These are phyloP conservation scores for Eonycteris spelaea DNA, from an alignment of 2,113 vertebrate species.

Conservation along the genomic window DNA sequence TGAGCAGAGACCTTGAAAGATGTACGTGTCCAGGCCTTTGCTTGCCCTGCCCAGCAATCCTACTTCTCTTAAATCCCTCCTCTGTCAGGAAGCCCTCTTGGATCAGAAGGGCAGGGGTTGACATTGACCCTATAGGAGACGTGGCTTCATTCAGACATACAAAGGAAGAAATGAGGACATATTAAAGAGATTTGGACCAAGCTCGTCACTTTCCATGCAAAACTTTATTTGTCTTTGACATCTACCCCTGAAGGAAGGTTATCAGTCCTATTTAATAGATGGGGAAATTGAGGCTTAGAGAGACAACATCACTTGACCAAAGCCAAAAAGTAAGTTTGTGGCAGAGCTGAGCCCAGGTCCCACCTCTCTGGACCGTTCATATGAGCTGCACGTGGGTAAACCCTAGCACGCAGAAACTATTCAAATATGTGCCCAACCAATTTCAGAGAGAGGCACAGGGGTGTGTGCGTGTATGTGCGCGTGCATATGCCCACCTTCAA, in stretches of 20 bases:
- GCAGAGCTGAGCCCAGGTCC: neutral
- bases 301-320: neutral
- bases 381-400: neutral
- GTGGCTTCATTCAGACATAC: neutral
- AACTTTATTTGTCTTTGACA: neutral
- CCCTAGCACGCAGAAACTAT: neutral
- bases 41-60: neutral
- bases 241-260: neutral
- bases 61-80: neutral
- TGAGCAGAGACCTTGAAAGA: neutral
- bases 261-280: neutral
- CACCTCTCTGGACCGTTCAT: neutral
- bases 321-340: neutral
- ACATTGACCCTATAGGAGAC: neutral
- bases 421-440: neutral
- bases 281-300: neutral
- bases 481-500: neutral
- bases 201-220: too few relatives aligned
- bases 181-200: neutral
- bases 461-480: rapidly evolving
- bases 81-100: neutral
- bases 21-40: too few relatives aligned
- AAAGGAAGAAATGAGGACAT: neutral
- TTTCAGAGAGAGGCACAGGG: neutral
- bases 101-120: neutral